These are phyloP conservation scores for Macrophya alboannulata DNA, from an alignment of 2,888 invertebrate genomes.

Conservation along the genomic window DNA sequence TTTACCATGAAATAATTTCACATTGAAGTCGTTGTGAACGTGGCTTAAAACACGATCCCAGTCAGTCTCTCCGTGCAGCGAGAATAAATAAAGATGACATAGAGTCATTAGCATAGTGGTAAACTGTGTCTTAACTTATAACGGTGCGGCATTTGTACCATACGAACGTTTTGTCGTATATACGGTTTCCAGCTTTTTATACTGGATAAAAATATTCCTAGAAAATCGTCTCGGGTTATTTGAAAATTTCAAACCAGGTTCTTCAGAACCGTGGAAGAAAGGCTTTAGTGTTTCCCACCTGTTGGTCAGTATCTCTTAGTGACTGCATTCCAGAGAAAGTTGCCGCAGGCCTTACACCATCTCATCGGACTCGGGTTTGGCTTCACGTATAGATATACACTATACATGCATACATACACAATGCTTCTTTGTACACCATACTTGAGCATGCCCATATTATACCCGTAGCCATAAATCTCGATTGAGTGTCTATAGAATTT, in stretches of 20 bases:
- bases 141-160: conserved; percentile 6
- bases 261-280: conserved; percentile 35
- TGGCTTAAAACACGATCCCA: conserved; percentile 11
- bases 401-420: neutral
- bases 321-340: conserved; percentile 71
- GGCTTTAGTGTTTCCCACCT: conserved; percentile 52
- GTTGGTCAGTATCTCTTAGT: conserved; percentile 53
- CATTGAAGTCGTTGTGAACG: conserved; percentile 15
- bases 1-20: conserved; percentile 23
- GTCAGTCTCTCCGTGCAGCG: neutral
- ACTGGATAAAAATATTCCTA: neutral
- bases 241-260: neutral
- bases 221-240: neutral
- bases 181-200: neutral
- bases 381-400: neutral
- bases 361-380: neutral
- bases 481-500: neutral
- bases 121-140: conserved; percentile 30
- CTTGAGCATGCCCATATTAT: neutral
- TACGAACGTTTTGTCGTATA: neutral
- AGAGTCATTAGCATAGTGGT: conserved; percentile 45
- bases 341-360: conserved; percentile 55
- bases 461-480: neutral
- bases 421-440: neutral
- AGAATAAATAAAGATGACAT: conserved; percentile 53